These are phyloP conservation scores for Aleiodes testaceus DNA, from an alignment of 2,888 invertebrate genomes.

Conservation along the genomic window DNA sequence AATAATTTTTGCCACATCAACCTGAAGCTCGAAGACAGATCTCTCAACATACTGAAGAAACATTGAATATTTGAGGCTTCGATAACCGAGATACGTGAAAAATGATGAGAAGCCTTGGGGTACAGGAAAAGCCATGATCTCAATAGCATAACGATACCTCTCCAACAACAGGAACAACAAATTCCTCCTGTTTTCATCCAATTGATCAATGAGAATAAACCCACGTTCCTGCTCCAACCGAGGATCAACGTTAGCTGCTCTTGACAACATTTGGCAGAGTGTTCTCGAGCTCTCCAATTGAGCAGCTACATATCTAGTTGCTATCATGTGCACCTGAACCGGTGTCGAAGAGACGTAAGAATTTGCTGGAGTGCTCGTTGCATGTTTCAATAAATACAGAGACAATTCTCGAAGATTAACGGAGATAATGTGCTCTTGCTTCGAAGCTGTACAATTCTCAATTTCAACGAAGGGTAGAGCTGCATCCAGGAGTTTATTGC, in stretches of 20 bases:
- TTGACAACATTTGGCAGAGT: constrained; percentile 83
- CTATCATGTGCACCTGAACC: constrained; percentile 85
- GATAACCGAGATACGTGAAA: constrained; percentile 89
- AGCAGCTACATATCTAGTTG: constrained; percentile 86
- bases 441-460: constrained; percentile 90
- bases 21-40: constrained; percentile 89
- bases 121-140: constrained; percentile 86
- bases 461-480: constrained; percentile 85
- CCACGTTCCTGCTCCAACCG: constrained; percentile 83
- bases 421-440: constrained; percentile 90
- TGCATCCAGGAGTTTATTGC: constrained; percentile 65
- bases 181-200: constrained; percentile 81
- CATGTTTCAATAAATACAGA: constrained; percentile 85
- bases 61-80: constrained; percentile 83
- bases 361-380: constrained; percentile 66
- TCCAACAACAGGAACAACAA: constrained; percentile 86
- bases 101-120: constrained; percentile 93
- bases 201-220: constrained; percentile 85
- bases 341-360: constrained; percentile 75
- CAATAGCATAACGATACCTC: constrained; percentile 86
- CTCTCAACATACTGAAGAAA: constrained; percentile 89
- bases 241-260: constrained; percentile 81
- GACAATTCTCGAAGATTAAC: constrained; percentile 90
- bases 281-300: constrained; percentile 87
- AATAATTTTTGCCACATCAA: constrained; percentile 89